Evolutionary conservation across 2,113 vertebrate genomes (phyloP), one percentile per base, ranked within the genome.

Genomic region (Dicaeum eximium): DNA sequence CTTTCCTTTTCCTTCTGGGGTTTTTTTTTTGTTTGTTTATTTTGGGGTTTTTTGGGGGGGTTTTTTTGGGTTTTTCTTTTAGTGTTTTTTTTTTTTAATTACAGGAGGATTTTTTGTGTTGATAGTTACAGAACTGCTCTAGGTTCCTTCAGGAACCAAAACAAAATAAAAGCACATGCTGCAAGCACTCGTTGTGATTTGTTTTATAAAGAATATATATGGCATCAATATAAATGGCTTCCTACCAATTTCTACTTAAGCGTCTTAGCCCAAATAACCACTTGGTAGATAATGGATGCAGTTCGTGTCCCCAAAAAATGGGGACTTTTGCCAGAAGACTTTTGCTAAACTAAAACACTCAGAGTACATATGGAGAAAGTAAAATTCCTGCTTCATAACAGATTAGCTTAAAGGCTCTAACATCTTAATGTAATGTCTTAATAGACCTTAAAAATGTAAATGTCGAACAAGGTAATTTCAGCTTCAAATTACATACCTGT

Each of bases 401-500:
- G 42, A 66, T 56, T n/a, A 74, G 8, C 33, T 16, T 48, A 31
- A 60, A 61, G 6, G 17, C 61, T 28, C 23, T 38, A 60, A 42
- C 1, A 1, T 44, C 64, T 54, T 64, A 75, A 53, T 2, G 21
- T 37, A 53, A 38, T 1, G 1, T 37, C 51, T 28, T 66, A 83
- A 56, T 2, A 56, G 5, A 62, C 53, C 40, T 91, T 75, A 27
- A 79, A 92, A 86, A 65, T 5, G 11, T 25, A 15, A 11, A 51
- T 3, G 58, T 45, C 38, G 40, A 93, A 61, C 10, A 78, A 31
- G 15, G 53, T 27, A 56, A 64, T 69, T 71, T 44, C 61, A 70
- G 23, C 15, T 65, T 70, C 47, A 51, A 24, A 83, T 40, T 24
- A 74, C 92, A 81, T 98, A 99, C 99, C 99, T 99, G 99, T 97